Base-by-base conservation (phyloP, 2,113 vertebrate species). In the Raphicerus campestris region DNA sequence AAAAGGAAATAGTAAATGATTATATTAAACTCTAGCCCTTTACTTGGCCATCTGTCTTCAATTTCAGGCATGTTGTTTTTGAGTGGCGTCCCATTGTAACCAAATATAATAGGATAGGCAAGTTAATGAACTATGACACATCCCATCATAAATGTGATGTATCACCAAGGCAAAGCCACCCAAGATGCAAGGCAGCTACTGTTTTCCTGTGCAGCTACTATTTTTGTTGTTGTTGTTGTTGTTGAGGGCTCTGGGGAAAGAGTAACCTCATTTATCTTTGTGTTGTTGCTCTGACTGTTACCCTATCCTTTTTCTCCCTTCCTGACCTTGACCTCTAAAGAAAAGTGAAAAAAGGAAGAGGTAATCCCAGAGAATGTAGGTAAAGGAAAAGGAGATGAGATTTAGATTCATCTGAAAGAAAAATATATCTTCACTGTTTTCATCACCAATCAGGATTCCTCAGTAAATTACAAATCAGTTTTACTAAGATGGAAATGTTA, bases 61-160 rank as follows among this genome's bases (percentile, higher is more conserved):
- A 98, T 98, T 98, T 97, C 97, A 97, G 86, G 82, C 97, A 97
- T 96, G 97, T 97, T 98, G 86, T 96, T 98, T 91, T 98, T 98
- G 97, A 97, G 96, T 96, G 78, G 91, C 3, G 2, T 98, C 93
- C 97, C 95, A 96, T 96, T 98, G 97, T 98, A 97, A 96, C 96
- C 97, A 96, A 97, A 94, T 95, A 97, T 91, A 98, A 97, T 92
- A 93, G 83, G 94, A 95, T 94, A 97, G 95, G 61, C 97, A 89
- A 97, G 73, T 95, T 98, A 97, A 97, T 96, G 97, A 93, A 95
- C 97, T 94, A 95, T 7, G 73, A 96, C 97, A 96, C 5, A n/a
- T 88, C 91, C 91, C 95, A 87, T 97, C 95, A 97, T 97, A 97
- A 98, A 98, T 93, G 93, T 97, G 97, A 97, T 97, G 86, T 95